Conservation (phyloP, 2,888 invertebrate genomes). For the Lepidocyrtoides sp. region DNA sequence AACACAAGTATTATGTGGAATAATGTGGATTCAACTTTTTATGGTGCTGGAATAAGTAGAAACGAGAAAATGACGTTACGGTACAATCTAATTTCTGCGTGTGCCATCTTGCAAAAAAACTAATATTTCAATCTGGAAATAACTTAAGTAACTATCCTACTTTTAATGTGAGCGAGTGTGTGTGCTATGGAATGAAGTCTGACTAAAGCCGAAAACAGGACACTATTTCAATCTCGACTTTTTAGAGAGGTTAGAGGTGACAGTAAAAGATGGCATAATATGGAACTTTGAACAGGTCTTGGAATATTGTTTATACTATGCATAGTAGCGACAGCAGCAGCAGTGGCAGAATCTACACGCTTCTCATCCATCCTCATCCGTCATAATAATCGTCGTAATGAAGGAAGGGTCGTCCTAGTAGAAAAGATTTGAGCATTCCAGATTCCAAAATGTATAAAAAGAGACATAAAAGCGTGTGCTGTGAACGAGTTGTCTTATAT, state of each 20-base stretch:
- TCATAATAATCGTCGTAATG: constrained; percentile 79
- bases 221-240: constrained; percentile 34
- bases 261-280: constrained; percentile 45
- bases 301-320: background rate
- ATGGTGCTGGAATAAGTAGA: background rate
- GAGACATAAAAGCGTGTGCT: constrained; percentile 63
- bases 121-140: constrained; percentile 4
- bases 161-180: background rate
- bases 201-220: background rate
- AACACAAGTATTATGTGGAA: too few species aligned
- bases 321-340: background rate
- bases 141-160: background rate
- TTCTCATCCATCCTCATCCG: constrained; percentile 73
- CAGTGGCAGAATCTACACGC: constrained; percentile 27
- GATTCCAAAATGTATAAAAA: constrained; percentile 66
- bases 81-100: constrained; percentile 20
- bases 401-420: constrained; percentile 65
- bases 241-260: constrained; percentile 33
- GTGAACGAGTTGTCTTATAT: constrained; percentile 10
- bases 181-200: background rate
- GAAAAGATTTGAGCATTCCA: constrained; percentile 29
- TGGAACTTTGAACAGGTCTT: constrained; percentile 12
- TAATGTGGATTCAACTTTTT: background rate
- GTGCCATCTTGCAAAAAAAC: constrained; percentile 35
- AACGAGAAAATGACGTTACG: background rate